Evolutionary conservation across 1,140 invertebrate species (phyloP), one percentile per base, ranked within the genome.

Genomic region (Halesus radiatus): DNA sequence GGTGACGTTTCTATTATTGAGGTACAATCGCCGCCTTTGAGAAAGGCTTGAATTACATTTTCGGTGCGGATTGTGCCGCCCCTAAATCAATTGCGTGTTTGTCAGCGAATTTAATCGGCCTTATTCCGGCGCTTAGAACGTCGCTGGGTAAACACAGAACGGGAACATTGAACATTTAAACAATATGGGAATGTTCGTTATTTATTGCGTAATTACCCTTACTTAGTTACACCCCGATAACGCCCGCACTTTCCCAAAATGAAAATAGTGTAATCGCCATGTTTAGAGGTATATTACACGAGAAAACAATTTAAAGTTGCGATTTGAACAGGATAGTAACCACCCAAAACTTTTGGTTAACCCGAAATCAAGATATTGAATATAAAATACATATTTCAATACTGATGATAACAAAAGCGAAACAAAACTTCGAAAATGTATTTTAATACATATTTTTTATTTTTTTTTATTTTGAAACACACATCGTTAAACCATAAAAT

Each of bases 31-130:
- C 66, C 66, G 66, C 37, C 66, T 18, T 70, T 70, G 66, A 70
- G 66, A 45, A 50, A 45, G 66, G 66, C 66, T 50, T 15, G 66
- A 70, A 70, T 45, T 45, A 70, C 66, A 70, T 70, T 70, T 70
- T 32, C 37, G 66, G 66, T 18, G 37, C 37, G 66, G 66, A 70
- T 70, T 70, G 66, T 23, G 66, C 66, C 37, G 66, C 37, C 66
- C 37, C 66, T 70, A 70, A 70, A 70, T 70, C 66, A 70, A 70
- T 70, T 70, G 66, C 32, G 66, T 70, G 66, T 70, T 70, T 70
- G 66, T 70, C 66, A 70, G 66, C 66, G 37, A 70, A 70, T 70
- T 52, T 50, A 70, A 70, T 45, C 66, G 66, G 66, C 37, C 32
- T 18, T 50, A 23, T 50, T 70, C 66, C 10, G 26, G 62, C 62